Percentiles rank a stretch among this genome's conserved stretches.
Evolutionary conservation across 2,888 invertebrate species (phyloP).

Genomic region (Lomographa bimaculata): DNA sequence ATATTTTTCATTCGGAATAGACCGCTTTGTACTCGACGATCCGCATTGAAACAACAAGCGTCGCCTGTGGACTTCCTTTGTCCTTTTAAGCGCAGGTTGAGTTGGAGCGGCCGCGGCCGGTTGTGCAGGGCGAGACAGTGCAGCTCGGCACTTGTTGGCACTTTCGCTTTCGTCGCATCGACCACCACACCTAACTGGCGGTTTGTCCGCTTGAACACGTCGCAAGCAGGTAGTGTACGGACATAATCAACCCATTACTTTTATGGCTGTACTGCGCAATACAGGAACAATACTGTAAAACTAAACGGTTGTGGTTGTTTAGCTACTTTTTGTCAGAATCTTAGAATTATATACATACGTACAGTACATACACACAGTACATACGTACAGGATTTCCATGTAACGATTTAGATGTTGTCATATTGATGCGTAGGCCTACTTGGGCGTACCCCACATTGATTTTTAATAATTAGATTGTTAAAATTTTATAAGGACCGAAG

Average conservation of each 20-base stretch:
- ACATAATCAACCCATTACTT: conserved; percentile 35
- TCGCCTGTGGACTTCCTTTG: conserved; percentile 50
- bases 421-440: too few species aligned
- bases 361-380: too few species aligned
- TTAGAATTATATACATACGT: too few species aligned
- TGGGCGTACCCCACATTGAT: too few species aligned
- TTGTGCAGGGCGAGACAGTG: conserved; percentile 31
- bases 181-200: conserved; percentile 35
- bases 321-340: conserved; percentile 19
- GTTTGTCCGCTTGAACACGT: conserved; percentile 30
- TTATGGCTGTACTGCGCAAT: conserved; percentile 36
- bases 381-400: too few species aligned
- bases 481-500: too few species aligned
- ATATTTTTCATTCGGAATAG: conserved; percentile 8
- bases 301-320: conserved; percentile 28
- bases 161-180: conserved; percentile 67
- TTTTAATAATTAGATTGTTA: too few species aligned
- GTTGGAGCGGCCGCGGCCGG: conserved; percentile 36
- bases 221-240: conserved; percentile 27
- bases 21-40: conserved; percentile 11
- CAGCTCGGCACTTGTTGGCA: conserved; percentile 55
- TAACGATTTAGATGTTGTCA: too few species aligned
- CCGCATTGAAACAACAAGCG: conserved; percentile 35
- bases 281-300: conserved; percentile 34
- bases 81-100: conserved; percentile 47